Percentiles rank a stretch among this genome's conserved stretches.
Conservation (phyloP, 2,797 vertebrate genomes). For the Diplodus sargus region DNA sequence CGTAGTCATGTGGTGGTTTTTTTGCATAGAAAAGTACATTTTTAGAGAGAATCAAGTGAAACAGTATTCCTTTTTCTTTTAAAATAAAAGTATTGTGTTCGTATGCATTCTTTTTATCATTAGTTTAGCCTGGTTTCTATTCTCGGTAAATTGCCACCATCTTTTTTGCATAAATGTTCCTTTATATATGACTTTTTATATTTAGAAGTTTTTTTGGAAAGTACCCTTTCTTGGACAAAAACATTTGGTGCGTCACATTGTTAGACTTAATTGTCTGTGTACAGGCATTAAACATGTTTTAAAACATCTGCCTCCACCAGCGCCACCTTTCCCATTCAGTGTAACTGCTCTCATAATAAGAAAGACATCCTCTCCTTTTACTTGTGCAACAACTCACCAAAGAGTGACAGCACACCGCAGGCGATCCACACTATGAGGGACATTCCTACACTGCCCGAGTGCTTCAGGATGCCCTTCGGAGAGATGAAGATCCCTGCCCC, state of each 20-base stretch:
- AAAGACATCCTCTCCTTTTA: background rate
- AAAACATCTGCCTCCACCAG: background rate
- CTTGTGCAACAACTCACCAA: conserved; percentile 88
- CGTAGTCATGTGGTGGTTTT: too few relatives aligned
- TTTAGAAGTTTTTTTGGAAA: background rate
- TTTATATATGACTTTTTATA: background rate
- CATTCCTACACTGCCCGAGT: conserved; percentile 95
- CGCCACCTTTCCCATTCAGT: background rate
- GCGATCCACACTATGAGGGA: conserved; percentile 91
- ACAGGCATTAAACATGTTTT: background rate
- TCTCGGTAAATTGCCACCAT: background rate
- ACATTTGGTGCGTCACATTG: background rate
- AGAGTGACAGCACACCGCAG: conserved; percentile 94
- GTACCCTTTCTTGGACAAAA: background rate
- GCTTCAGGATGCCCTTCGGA: conserved; percentile 93
- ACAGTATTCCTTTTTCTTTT: too few relatives aligned
- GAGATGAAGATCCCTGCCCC: conserved; percentile 98
- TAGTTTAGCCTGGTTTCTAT: background rate
- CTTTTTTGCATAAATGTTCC: background rate
- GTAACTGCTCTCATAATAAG: background rate
- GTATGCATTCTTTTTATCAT: too few relatives aligned
- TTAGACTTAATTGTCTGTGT: background rate
- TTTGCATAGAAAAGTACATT: too few relatives aligned
- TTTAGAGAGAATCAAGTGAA: too few relatives aligned
- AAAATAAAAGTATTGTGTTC: too few relatives aligned